phyloP scores from a whole-genome alignment of 1,140 invertebrate species.

The Coenobita brevimanus region DNA sequence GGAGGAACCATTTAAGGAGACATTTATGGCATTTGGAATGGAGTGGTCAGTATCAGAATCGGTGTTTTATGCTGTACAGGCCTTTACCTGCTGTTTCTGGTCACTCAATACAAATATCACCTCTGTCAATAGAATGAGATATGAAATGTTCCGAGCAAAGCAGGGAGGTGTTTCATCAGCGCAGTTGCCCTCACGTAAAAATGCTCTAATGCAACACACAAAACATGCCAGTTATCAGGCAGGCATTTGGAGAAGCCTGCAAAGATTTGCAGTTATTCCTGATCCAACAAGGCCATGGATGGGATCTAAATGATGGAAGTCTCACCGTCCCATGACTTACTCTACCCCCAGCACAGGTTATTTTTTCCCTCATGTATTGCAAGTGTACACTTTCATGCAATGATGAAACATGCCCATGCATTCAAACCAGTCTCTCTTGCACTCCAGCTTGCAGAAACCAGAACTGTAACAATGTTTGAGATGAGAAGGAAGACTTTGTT shows the following conservation, averaged over 20 bases:
- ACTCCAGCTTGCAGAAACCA: conserved; percentile 14
- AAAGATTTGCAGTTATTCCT: neutral
- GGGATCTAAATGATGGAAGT: too few relatives aligned
- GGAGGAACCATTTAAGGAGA: neutral
- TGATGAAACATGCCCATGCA: neutral
- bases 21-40: conserved; percentile 9
- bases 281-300: too few relatives aligned
- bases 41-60: conserved; percentile 20
- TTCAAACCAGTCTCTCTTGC: conserved; percentile 1
- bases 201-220: neutral
- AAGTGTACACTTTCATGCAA: neutral
- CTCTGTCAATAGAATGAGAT: neutral
- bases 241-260: neutral
- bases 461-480: conserved; percentile 5
- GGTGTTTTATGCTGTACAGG: conserved; percentile 2
- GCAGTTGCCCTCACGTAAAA: conserved; percentile 10
- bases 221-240: conserved; percentile 13
- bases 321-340: too few relatives aligned
- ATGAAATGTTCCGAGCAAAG: conserved; percentile 19
- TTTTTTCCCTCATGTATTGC: neutral
- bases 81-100: neutral
- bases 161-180: conserved; percentile 15
- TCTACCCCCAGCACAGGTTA: neutral
- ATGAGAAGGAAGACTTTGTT: neutral
- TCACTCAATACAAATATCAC: conserved; percentile 11